Conservation (phyloP, 2,888 invertebrate species). For the Lasius platythorax region DNA sequence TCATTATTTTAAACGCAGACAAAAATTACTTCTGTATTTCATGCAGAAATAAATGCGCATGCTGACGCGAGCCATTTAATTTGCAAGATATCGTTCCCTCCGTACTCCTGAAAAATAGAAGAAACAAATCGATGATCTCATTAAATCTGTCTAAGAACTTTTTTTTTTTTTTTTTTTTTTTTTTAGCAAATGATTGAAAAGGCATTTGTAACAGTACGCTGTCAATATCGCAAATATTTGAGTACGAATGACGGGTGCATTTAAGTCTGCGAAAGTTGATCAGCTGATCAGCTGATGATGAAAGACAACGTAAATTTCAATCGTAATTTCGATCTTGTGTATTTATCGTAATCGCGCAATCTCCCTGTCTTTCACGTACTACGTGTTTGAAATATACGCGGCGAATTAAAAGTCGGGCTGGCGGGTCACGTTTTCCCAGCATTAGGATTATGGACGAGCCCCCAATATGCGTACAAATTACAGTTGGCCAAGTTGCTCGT, state of each 20-base stretch:
- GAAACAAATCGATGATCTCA: neutral
- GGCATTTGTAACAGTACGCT: neutral
- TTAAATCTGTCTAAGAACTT: neutral
- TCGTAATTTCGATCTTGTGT: slow-evolving; percentile 1
- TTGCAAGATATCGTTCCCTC: neutral
- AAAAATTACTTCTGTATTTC: neutral
- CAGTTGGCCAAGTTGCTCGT: neutral
- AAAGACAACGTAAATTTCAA: neutral
- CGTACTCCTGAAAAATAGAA: neutral
- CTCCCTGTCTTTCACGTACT: neutral
- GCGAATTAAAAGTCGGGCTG: slow-evolving; percentile 55
- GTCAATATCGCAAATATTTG: neutral
- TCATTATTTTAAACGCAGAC: neutral
- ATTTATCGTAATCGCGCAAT: slow-evolving; percentile 2
- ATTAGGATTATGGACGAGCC: slow-evolving; percentile 49
- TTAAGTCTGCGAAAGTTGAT: neutral
- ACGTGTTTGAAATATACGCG: slow-evolving; percentile 19
- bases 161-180: too few species aligned
- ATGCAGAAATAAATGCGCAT: neutral
- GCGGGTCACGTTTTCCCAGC: slow-evolving; percentile 60
- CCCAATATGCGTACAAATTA: slow-evolving; percentile 62
- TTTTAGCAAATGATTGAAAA: neutral
- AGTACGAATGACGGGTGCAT: neutral
- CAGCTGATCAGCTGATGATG: neutral
- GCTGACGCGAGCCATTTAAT: neutral